phyloP scores from a whole-genome alignment of 2,113 vertebrate species.

The Leptodactylus fuscus region DNA sequence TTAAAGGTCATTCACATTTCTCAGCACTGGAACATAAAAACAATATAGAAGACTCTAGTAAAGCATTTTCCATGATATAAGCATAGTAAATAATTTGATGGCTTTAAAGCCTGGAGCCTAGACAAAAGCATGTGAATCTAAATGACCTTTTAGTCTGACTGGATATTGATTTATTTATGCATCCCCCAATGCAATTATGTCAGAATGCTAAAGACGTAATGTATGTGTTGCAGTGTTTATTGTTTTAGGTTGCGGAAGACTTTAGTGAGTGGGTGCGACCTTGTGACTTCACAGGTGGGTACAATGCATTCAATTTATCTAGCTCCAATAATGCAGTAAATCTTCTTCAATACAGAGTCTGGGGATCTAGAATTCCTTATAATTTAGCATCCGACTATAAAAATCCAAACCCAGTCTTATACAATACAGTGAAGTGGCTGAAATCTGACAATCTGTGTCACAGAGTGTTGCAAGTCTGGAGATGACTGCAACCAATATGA shows the following conservation, averaged over 20 bases:
- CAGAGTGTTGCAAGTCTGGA: no score
- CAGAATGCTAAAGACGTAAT: conserved; percentile 1
- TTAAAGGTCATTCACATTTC: conserved; percentile 20
- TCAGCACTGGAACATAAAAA: not conserved
- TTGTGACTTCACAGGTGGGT: conserved; percentile 4
- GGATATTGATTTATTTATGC: conserved; percentile 33
- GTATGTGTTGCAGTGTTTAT: not conserved
- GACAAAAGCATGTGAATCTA: conserved; percentile 13
- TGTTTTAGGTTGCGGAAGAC: not conserved
- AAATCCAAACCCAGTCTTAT: no score
- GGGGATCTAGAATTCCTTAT: not conserved
- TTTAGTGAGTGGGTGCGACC: conserved; percentile 7
- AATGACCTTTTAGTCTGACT: conserved; percentile 22
- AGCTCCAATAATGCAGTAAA: not conserved
- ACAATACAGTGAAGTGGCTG: no score
- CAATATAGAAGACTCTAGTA: not conserved
- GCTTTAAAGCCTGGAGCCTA: not conserved
- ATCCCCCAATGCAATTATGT: conserved; percentile 35
- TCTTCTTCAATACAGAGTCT: not conserved
- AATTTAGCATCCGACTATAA: no score
- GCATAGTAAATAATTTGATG: not conserved
- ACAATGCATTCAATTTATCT: not conserved
- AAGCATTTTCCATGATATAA: conserved; percentile 13
- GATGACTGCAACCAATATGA: no score
- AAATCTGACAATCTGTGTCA: no score